A percentile compares a stretch with the other conserved stretches of the same genome.
These are phyloP conservation scores for Torymus tubicola DNA, from an alignment of 2,888 invertebrate species.

Conservation along the genomic window DNA sequence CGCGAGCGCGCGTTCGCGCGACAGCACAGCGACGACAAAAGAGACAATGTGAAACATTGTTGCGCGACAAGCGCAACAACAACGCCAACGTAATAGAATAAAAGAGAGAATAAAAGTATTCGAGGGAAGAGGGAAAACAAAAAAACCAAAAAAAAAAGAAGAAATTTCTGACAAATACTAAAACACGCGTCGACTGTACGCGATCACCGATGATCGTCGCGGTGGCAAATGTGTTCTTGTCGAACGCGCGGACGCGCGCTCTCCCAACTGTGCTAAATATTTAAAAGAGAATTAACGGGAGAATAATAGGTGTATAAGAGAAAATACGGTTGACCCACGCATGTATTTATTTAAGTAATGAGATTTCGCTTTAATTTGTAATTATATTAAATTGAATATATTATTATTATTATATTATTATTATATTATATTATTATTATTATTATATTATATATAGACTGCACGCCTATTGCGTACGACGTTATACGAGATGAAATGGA, in stretches of 20 bases:
- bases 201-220: too few species aligned
- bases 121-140: too few species aligned
- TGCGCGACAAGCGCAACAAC: neutral
- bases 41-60: neutral
- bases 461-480: constrained; percentile 4
- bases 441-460: constrained; percentile 32
- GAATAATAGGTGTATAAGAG: constrained; percentile 44
- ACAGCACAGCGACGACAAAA: constrained; percentile 2
- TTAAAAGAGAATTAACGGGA: constrained; percentile 48
- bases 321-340: constrained; percentile 42
- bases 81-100: neutral
- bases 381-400: constrained; percentile 51
- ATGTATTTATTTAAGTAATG: constrained; percentile 57
- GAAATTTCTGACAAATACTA: too few species aligned
- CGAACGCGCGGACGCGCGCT: constrained; percentile 30
- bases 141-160: too few species aligned
- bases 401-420: constrained; percentile 37
- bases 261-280: constrained; percentile 52
- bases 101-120: neutral
- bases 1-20: constrained; percentile 32
- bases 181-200: too few species aligned
- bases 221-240: neutral
- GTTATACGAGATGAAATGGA: constrained; percentile 24
- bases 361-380: constrained; percentile 53
- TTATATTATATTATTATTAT: constrained; percentile 40